Evolutionary conservation across 2,113 vertebrate genomes (phyloP).

Genomic region (Sturnira hondurensis): DNA sequence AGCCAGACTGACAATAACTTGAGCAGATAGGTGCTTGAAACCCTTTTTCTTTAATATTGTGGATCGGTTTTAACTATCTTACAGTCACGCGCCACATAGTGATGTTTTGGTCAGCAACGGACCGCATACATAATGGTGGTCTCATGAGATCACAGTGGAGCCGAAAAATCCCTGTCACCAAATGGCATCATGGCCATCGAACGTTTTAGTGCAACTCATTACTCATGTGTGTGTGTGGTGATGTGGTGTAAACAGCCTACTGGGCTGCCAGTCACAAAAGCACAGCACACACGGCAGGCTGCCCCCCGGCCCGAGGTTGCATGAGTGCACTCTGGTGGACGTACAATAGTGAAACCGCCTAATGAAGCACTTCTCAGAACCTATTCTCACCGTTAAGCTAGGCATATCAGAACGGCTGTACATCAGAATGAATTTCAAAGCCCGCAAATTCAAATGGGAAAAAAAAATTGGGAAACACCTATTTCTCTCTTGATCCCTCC

Average conservation of each 20-base stretch:
- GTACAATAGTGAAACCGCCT: background rate
- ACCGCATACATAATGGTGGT: too few relatives aligned
- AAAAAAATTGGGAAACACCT: background rate
- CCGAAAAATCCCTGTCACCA: background rate
- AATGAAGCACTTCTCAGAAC: background rate
- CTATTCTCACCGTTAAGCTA: background rate
- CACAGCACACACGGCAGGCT: background rate
- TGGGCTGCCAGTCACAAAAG: too few relatives aligned
- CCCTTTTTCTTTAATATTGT: background rate
- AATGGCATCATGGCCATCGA: background rate
- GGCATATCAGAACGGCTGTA: background rate
- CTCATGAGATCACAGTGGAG: too few relatives aligned
- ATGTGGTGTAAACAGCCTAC: background rate
- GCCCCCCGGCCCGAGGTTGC: background rate
- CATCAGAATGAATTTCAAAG: background rate
- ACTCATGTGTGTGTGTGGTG: background rate
- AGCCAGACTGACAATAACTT: background rate
- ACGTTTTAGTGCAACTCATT: background rate
- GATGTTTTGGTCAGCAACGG: background rate
- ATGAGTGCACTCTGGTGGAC: too few relatives aligned
- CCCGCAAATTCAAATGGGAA: background rate
- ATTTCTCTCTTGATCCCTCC: background rate
- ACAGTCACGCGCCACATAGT: background rate
- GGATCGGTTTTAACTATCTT: background rate
- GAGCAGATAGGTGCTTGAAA: background rate